phyloP scores from a whole-genome alignment of 2,888 invertebrate genomes.

The Chaetogeoica ovagalla region DNA sequence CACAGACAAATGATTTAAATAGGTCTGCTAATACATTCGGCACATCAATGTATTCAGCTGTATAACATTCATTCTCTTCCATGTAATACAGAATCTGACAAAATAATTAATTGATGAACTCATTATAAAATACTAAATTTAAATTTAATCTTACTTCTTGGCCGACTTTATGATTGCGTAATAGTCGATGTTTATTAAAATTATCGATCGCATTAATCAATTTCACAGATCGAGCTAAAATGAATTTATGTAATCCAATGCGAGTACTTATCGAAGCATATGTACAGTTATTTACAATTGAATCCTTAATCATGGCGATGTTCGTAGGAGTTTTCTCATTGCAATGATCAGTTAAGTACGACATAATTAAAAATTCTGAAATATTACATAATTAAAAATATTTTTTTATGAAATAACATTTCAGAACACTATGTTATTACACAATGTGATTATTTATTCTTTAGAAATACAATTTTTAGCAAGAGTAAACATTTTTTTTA shows the following conservation, averaged over 20 bases:
- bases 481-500: not conserved
- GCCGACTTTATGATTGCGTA: slow-evolving; percentile 66
- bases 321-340: slow-evolving; percentile 69
- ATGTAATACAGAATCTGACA: too few species aligned
- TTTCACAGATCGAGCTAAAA: slow-evolving; percentile 63
- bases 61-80: too few species aligned
- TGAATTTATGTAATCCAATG: slow-evolving; percentile 78
- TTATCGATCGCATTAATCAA: slow-evolving; percentile 64
- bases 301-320: slow-evolving; percentile 89
- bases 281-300: slow-evolving; percentile 94
- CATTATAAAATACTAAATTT: not conserved
- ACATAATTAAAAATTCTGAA: slow-evolving; percentile 83
- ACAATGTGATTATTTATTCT: not conserved
- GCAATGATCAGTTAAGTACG: slow-evolving; percentile 81
- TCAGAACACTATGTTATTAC: not conserved
- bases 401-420: not conserved
- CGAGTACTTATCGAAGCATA: slow-evolving; percentile 88
- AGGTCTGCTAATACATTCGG: slow-evolving; percentile 91
- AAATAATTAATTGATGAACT: too few species aligned
- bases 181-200: slow-evolving; percentile 69
- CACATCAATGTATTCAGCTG: slow-evolving; percentile 66
- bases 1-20: slow-evolving; percentile 89
- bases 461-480: not conserved
- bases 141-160: slow-evolving; percentile 64
- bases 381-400: slow-evolving; percentile 39